phyloP scores from a whole-genome alignment of 2,113 vertebrate genomes.

The Toxostoma redivivum region DNA sequence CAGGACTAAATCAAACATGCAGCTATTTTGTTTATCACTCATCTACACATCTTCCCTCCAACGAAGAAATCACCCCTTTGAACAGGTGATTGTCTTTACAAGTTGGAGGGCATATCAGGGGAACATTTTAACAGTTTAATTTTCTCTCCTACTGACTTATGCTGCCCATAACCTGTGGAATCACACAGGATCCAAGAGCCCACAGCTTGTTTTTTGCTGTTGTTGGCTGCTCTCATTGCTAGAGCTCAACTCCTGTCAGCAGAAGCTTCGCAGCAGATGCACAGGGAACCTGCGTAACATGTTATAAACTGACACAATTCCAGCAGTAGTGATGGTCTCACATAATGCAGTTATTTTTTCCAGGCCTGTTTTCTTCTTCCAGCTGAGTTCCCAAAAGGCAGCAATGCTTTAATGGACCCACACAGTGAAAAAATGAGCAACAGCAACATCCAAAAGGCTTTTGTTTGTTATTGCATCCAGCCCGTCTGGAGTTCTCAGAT shows the following conservation, averaged over 20 bases:
- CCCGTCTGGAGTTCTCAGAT: neutral
- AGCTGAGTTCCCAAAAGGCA: conserved; percentile 57
- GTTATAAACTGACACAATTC: conserved; percentile 12
- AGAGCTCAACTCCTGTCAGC: conserved; percentile 20
- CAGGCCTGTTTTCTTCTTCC: conserved; percentile 53
- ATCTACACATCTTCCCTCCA: neutral
- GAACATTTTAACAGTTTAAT: neutral
- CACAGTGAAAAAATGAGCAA: conserved; percentile 39
- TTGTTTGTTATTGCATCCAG: conserved; percentile 31
- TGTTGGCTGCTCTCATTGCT: neutral
- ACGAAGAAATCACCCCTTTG: neutral
- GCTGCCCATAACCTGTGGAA: neutral
- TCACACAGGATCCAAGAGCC: neutral
- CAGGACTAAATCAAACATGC: neutral
- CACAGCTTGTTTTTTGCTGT: neutral
- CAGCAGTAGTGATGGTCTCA: conserved; percentile 29
- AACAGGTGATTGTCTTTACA: neutral
- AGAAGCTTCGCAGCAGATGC: neutral
- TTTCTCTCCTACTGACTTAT: neutral
- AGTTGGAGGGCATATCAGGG: neutral
- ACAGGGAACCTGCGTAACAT: conserved; percentile 15
- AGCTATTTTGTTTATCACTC: neutral
- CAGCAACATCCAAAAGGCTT: conserved; percentile 39
- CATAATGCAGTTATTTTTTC: conserved; percentile 45
- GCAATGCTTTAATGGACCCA: conserved; percentile 21